Base-by-base conservation (phyloP, 2,113 vertebrate species). In the Aptenodytes patagonicus region DNA sequence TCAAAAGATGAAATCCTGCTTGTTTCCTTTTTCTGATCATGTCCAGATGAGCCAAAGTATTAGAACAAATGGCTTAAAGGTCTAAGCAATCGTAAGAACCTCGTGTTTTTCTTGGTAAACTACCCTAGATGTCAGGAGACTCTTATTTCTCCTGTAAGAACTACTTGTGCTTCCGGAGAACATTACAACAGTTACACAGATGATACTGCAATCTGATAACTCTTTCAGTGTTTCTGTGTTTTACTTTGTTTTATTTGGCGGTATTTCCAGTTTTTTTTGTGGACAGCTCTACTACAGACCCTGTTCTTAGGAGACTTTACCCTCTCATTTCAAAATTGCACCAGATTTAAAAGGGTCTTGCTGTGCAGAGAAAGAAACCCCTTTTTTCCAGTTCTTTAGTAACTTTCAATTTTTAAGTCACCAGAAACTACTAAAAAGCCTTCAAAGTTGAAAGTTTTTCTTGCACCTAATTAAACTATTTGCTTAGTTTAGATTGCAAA, bases 131-230 rank as follows among this genome's bases (percentile, higher is more conserved):
- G 38, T 24, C 70, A 62, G 75, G 51, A 96, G 78, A 62, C 31
- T 77, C 64, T 65, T 26, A 7, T 20, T 84, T 80, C 91, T 90
- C 70, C 60, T 52, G 11, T 58, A 82, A 78, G 83, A 95, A 83
- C 86, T 92, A 47, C 79, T 60, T 94, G 89, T 95, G 79, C 79
- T 71, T 15, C 83, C 13, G 13, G 71, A 69, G 83, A 92, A 60
- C 66, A 9, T 61, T 32, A 75, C 42, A 22, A 15, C 42, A 73
- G 54, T 93, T 84, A 82, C 66, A 36, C 80, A 94, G 65, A 93
- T 84, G 89, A 97, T 87, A 64, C 88, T 94, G 95, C 95, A 96
- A 96, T 81, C 96, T 79, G 96, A 80, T 96, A 96, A 93, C 95
- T 95, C 90, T 31, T 18, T 12, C 44, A 34, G 34, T 32, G 65